These are phyloP conservation scores for Akabosia matsudoensis DNA, from an alignment of 1,140 invertebrate species.

Conservation along the genomic window DNA sequence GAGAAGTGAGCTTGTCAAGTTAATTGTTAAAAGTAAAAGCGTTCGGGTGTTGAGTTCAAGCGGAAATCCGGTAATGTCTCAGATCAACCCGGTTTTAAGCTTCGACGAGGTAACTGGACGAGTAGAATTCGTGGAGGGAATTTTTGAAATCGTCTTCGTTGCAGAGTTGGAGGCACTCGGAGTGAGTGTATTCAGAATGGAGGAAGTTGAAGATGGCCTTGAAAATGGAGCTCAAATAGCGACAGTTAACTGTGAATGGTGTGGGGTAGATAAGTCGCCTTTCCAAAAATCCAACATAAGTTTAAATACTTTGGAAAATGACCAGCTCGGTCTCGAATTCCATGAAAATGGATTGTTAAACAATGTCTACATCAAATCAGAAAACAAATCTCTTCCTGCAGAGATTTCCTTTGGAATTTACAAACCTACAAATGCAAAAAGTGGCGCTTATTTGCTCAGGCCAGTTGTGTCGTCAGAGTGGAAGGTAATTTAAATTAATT, in stretches of 20 bases:
- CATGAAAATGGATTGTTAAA: neutral
- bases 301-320: neutral
- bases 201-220: constrained; percentile 48
- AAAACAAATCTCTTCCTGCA: neutral
- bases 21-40: constrained; percentile 67
- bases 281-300: neutral
- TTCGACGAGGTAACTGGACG: constrained; percentile 40
- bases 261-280: neutral
- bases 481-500: neutral
- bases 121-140: constrained; percentile 49
- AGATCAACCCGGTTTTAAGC: constrained; percentile 43
- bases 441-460: constrained; percentile 19
- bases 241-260: neutral
- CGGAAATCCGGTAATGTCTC: constrained; percentile 57
- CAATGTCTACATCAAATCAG: neutral
- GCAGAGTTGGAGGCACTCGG: constrained; percentile 71
- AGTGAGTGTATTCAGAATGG: constrained; percentile 65
- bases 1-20: constrained; percentile 69
- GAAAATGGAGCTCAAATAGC: neutral
- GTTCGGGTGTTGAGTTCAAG: constrained; percentile 67
- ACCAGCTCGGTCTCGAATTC: neutral
- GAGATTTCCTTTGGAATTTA: neutral
- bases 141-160: constrained; percentile 74
- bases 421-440: neutral
- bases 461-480: neutral